These are phyloP conservation scores for Sander vitreus DNA, from an alignment of 2,113 vertebrate species.

Conservation along the genomic window DNA sequence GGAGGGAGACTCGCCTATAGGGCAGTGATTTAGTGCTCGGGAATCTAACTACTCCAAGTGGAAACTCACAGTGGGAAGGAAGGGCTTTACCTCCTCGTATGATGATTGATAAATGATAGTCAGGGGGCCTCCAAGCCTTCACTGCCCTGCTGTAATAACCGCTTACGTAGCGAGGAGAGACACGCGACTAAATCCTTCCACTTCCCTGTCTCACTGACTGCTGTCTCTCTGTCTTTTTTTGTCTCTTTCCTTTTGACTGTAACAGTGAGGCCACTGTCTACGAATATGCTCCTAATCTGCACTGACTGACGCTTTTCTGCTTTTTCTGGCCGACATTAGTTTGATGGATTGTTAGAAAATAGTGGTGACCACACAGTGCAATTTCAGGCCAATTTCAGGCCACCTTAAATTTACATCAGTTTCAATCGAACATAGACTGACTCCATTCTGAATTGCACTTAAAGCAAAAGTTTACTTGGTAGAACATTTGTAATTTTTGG, in stretches of 20 bases:
- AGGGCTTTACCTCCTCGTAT: constrained; percentile 46
- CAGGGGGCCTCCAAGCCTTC: constrained; percentile 45
- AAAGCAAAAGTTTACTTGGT: constrained; percentile 10
- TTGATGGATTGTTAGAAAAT: constrained; percentile 79
- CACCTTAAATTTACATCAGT: constrained; percentile 72
- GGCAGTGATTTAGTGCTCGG: constrained; percentile 70
- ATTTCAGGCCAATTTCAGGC: constrained; percentile 70
- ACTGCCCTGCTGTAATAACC: constrained; percentile 64
- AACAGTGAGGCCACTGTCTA: constrained; percentile 69
- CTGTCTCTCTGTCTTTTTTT: constrained; percentile 34
- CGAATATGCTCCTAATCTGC: constrained; percentile 45
- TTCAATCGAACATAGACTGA: constrained; percentile 33
- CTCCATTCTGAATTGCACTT: constrained; percentile 37
- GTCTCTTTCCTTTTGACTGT: constrained; percentile 34
- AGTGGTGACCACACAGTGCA: constrained; percentile 56
- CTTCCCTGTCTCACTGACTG: constrained; percentile 39
- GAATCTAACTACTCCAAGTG: constrained; percentile 66
- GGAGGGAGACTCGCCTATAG: constrained; percentile 51
- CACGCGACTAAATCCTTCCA: constrained; percentile 73
- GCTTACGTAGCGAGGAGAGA: constrained; percentile 59
- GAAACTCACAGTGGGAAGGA: constrained; percentile 66
- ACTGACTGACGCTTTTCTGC: constrained; percentile 53
- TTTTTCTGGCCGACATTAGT: constrained; percentile 58
- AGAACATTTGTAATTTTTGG: constrained; percentile 28
- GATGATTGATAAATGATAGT: constrained; percentile 79